Conservation (phyloP, 2,888 invertebrate genomes). For the Yponomeuta malinellus region DNA sequence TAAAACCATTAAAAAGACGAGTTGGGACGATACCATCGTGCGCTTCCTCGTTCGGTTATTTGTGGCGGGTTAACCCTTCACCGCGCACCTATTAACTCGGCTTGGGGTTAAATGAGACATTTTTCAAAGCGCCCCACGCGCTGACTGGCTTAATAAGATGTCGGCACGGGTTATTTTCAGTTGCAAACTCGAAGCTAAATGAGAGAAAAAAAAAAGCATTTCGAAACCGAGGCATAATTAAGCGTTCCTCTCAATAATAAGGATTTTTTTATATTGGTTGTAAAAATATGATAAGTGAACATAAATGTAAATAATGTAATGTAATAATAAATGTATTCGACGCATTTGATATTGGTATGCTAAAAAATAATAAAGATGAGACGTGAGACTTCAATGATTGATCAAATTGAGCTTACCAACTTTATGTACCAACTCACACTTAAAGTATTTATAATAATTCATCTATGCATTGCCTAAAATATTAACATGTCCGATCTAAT, state of each 20-base stretch:
- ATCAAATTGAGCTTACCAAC: too few species aligned
- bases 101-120: conserved; percentile 72
- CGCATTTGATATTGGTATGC: background rate
- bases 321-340: too few species aligned
- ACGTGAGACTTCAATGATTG: too few species aligned
- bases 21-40: conserved; percentile 46
- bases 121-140: conserved; percentile 60
- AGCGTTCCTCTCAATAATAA: conserved; percentile 20
- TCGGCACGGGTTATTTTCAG: conserved; percentile 69
- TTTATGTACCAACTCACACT: too few species aligned
- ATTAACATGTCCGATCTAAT: conserved; percentile 7
- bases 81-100: conserved; percentile 58
- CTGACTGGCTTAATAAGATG: conserved; percentile 72
- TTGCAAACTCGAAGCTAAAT: conserved; percentile 23
- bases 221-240: conserved; percentile 28
- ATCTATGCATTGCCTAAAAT: background rate
- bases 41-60: conserved; percentile 70
- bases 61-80: conserved; percentile 70
- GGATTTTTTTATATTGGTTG: background rate
- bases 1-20: conserved; percentile 69
- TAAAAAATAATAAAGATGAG: too few species aligned
- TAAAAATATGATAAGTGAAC: background rate
- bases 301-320: too few species aligned
- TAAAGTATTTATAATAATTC: too few species aligned
- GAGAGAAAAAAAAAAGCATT: conserved; percentile 23